Evolutionary conservation across 2,888 invertebrate genomes (phyloP).

Genomic region (Hipparchia sbordonii): DNA sequence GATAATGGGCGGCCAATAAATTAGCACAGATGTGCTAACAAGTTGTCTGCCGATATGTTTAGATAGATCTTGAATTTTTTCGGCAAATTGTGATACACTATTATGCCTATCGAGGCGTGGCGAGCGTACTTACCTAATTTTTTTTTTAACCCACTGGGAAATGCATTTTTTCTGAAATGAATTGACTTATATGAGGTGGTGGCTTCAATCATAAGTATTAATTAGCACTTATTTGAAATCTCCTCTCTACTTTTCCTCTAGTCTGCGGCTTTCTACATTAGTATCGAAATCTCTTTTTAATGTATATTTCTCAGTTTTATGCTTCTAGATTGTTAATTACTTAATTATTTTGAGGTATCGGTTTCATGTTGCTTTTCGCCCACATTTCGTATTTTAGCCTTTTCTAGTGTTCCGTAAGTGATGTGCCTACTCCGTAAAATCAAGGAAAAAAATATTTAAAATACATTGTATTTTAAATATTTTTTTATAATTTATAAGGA

Average conservation of each 20-base stretch:
- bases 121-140: too few relatives aligned
- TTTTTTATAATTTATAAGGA: too few relatives aligned
- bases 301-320: slow-evolving; percentile 55
- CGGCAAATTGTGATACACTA: background rate
- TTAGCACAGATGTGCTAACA: slow-evolving; percentile 2
- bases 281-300: slow-evolving; percentile 58
- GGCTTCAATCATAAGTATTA: too few relatives aligned
- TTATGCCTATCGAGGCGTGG: background rate
- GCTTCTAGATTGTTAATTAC: slow-evolving; percentile 74
- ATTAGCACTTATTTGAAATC: too few relatives aligned
- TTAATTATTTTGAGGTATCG: slow-evolving; percentile 61
- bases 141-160: too few relatives aligned
- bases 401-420: slow-evolving; percentile 2
- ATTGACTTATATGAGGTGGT: too few relatives aligned
- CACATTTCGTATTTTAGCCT: slow-evolving; percentile 47
- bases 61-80: background rate
- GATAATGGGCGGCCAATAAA: background rate
- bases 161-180: too few relatives aligned
- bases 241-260: background rate
- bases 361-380: slow-evolving; percentile 54
- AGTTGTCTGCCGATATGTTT: background rate
- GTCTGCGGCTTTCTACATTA: slow-evolving; percentile 65
- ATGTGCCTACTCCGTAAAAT: too few relatives aligned
- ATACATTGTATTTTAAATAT: too few relatives aligned
- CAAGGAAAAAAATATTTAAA: too few relatives aligned